Conservation (phyloP, 2,797 vertebrate genomes). For the Saguinus oedipus region DNA sequence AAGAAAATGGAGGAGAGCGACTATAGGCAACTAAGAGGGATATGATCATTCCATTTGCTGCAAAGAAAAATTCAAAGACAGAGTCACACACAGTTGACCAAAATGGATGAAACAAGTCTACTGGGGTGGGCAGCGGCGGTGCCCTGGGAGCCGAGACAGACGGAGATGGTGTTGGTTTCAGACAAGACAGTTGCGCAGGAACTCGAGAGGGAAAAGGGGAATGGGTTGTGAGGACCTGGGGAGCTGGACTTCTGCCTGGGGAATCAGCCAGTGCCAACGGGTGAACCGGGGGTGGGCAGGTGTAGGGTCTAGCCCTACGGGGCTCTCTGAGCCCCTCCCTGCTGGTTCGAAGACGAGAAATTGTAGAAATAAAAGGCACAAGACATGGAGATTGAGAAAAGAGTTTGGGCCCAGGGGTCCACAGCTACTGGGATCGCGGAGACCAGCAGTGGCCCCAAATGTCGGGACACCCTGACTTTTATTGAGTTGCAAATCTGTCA, state of each 20-base stretch:
- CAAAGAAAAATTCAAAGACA: no score
- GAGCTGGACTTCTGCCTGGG: neutral
- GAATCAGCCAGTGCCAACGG: neutral
- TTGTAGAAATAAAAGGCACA: no score
- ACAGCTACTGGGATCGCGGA: no score
- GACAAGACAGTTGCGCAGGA: neutral
- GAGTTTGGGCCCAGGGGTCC: no score
- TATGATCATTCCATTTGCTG: no score
- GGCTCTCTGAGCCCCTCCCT: no score
- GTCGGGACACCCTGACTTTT: no score
- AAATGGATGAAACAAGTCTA: neutral
- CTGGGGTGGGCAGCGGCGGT: neutral
- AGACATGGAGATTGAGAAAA: no score
- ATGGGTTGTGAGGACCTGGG: neutral
- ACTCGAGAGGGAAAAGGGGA: neutral
- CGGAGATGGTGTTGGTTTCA: neutral
- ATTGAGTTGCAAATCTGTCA: no score
- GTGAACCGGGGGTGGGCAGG: neutral
- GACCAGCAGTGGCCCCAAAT: no score
- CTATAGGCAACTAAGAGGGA: neutral
- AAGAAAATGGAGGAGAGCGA: neutral
- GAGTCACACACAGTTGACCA: neutral
- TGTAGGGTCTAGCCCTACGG: no score
- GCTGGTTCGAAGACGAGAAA: no score
- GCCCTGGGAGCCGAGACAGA: neutral